phyloP scores from a whole-genome alignment of 2,888 invertebrate genomes.

The Panzeria rudis region DNA sequence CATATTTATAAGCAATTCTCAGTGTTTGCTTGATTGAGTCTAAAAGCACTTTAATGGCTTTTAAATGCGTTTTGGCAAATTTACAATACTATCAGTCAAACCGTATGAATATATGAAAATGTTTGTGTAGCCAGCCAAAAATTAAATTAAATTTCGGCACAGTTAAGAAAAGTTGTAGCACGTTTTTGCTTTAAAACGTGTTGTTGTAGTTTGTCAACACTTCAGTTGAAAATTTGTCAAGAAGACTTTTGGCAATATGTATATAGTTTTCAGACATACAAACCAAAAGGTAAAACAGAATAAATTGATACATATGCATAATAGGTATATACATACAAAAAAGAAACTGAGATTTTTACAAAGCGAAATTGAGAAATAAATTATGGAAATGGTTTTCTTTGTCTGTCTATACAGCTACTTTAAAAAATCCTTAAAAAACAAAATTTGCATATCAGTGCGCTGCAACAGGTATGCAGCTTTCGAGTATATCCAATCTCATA shows the following conservation, averaged over 20 bases:
- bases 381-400: too few species aligned
- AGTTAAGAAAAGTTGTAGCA: constrained; percentile 34
- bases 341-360: too few species aligned
- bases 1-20: background rate
- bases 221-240: constrained; percentile 16
- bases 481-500: too few species aligned
- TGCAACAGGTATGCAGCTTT: too few species aligned
- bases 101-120: background rate
- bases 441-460: too few species aligned
- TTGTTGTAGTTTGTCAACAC: constrained; percentile 14
- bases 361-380: too few species aligned
- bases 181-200: constrained; percentile 14
- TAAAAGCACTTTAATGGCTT: constrained; percentile 32
- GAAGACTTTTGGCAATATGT: constrained; percentile 46
- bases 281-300: background rate
- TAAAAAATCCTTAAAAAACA: too few species aligned
- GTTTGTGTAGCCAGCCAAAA: background rate
- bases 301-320: background rate
- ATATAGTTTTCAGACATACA: background rate
- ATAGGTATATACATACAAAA: too few species aligned
- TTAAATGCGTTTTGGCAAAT: constrained; percentile 51
- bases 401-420: too few species aligned
- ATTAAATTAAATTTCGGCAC: background rate
- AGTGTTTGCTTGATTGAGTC: background rate
- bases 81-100: constrained; percentile 22